Evolutionary conservation across 2,113 vertebrate genomes (phyloP), one percentile per base, ranked within the genome.

Genomic region (Plectropomus leopardus): DNA sequence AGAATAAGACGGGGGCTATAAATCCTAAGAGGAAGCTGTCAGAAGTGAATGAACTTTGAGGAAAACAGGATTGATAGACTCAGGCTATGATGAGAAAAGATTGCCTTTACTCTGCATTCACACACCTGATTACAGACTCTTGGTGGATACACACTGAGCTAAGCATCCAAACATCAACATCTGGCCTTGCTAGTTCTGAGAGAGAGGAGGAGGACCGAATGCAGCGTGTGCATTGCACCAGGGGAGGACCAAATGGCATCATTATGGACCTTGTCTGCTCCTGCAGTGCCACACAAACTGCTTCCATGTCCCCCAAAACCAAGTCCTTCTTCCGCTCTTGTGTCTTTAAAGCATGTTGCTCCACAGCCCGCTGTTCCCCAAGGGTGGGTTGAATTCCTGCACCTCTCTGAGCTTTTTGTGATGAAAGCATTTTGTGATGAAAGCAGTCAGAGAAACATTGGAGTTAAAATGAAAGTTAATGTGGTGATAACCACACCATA

Each of bases 161-260:
- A 54, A n/a, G 72, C 48, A 76, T 66, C 48, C 78, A 72, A 86
- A 84, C 78, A 90, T 83, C 59, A 84, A 75, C 91, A 90, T 91
- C 88, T 92, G 86, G 78, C 81, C 58, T 30, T 47, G 53, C 83
- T 65, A 58, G 48, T 74, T 84, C 72, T 71, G 66, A 78, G 55
- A 60, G 72, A 61, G 34, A 55, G 60, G 67, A 84, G 84, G 88
- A 51, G 55, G 86, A 40, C 66, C 68, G 8, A 32, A 21, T 4
- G 54, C 51, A 7, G 73, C 60, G 26, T 77, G 80, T 78, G 86
- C 83, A 66, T 72, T 87, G 88, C 86, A 85, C 79, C 72, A 64
- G 78, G 72, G 80, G 80, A 82, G 47, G 61, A 80, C 76, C 91
- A 85, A 82, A 73, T 83, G 80, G 61, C 65, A 17, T 91, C 84